Conservation (phyloP, 2,888 invertebrate species). For the Heliconius sara region DNA sequence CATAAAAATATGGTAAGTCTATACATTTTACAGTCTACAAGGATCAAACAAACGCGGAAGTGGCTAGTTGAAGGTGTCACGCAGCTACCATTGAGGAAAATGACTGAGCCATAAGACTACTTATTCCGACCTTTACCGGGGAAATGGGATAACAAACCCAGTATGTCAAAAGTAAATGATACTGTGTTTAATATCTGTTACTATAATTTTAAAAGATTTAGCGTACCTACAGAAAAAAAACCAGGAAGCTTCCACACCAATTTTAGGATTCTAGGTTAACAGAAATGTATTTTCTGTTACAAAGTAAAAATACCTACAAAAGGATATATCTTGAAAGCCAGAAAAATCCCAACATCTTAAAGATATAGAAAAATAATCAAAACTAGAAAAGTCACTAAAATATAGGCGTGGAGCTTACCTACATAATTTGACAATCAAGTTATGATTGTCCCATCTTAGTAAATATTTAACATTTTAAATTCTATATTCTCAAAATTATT, state of each 20-base stretch:
- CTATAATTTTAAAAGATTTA: too few relatives aligned
- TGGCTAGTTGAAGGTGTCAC: conserved; percentile 40
- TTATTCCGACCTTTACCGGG: conserved; percentile 44
- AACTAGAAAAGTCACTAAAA: not conserved
- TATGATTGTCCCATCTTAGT: not conserved
- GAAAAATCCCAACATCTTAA: too few relatives aligned
- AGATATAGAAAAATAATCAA: not conserved
- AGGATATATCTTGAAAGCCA: too few relatives aligned
- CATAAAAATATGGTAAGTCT: not conserved
- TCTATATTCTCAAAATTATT: not conserved
- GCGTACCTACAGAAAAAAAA: too few relatives aligned
- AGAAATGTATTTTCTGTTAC: too few relatives aligned
- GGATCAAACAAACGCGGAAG: conserved; percentile 45
- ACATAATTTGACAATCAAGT: not conserved
- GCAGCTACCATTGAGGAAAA: conserved; percentile 31
- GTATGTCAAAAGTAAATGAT: not conserved
- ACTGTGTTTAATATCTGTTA: too few relatives aligned
- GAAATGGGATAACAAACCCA: conserved; percentile 33
- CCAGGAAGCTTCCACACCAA: too few relatives aligned
- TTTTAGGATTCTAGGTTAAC: too few relatives aligned
- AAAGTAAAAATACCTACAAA: too few relatives aligned
- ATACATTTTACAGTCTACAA: conserved; percentile 2
- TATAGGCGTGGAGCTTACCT: not conserved
- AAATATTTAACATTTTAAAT: not conserved
- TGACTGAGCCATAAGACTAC: conserved; percentile 47